A percentile compares a stretch with the other conserved stretches of the same genome.
Evolutionary conservation across 2,797 vertebrate genomes (phyloP).

Genomic region (Phylloscopus collybita): DNA sequence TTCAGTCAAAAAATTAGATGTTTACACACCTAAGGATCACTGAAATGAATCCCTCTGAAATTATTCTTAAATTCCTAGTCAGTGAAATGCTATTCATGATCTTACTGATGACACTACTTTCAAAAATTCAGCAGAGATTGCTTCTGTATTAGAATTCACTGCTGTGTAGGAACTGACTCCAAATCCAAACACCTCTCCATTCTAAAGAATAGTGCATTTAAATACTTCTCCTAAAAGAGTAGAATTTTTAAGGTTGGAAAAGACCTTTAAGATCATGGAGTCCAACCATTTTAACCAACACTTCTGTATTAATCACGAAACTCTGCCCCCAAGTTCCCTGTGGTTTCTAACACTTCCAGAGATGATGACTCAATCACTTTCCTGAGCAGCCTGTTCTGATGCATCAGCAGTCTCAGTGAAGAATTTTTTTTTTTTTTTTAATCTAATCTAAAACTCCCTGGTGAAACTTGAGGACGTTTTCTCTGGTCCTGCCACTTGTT

Average conservation of each 20-base stretch:
- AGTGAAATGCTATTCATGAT: background rate
- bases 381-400: background rate
- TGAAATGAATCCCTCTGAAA: background rate
- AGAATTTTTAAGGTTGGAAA: background rate
- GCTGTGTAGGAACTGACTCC: background rate
- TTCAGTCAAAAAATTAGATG: background rate
- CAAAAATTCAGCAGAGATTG: background rate
- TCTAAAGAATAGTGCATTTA: background rate
- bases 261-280: background rate
- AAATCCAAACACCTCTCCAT: background rate
- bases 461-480: background rate
- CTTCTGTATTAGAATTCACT: background rate
- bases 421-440: background rate
- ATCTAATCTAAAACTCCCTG: background rate
- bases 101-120: too few relatives aligned
- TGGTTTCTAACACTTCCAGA: background rate
- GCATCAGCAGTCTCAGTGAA: background rate
- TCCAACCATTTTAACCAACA: background rate
- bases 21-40: background rate
- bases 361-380: background rate
- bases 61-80: background rate
- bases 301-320: background rate
- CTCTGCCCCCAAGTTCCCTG: rapidly evolving
- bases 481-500: background rate
- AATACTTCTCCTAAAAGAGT: background rate